Evolutionary conservation across 2,113 vertebrate genomes (phyloP).

Genomic region (Erythrocercus mccallii): DNA sequence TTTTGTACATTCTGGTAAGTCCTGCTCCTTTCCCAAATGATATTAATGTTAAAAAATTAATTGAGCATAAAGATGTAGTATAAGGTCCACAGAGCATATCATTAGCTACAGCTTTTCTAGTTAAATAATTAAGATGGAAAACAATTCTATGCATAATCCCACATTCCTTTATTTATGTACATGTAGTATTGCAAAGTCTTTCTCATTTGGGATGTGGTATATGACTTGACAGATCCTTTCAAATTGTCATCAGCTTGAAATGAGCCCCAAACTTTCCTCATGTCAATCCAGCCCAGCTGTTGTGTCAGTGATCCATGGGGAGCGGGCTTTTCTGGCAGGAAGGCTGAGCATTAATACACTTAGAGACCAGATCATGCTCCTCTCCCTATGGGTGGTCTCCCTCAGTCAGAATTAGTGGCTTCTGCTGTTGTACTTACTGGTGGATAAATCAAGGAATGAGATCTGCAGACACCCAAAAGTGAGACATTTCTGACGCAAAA

Average conservation of each 20-base stretch:
- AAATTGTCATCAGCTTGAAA: background rate
- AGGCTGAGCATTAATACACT: background rate
- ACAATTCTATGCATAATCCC: background rate
- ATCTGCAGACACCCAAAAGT: background rate
- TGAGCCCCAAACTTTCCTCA: background rate
- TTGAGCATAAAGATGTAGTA: background rate
- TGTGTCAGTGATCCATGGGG: background rate
- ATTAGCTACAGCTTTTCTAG: background rate
- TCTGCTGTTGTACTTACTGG: background rate
- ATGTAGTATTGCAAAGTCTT: background rate
- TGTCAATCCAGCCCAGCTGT: background rate
- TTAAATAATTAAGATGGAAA: conserved; percentile 1
- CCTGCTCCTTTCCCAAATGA: background rate
- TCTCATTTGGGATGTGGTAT: background rate
- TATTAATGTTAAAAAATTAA: background rate
- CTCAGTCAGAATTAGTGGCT: background rate
- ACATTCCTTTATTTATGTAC: background rate
- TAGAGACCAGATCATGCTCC: background rate
- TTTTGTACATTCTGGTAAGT: background rate
- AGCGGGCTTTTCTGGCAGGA: background rate
- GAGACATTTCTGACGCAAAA: background rate
- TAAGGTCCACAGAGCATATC: background rate
- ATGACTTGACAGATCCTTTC: background rate
- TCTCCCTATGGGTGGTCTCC: background rate
- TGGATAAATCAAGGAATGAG: background rate